Conservation (phyloP, 2,113 vertebrate species). For the Lophius piscatorius region DNA sequence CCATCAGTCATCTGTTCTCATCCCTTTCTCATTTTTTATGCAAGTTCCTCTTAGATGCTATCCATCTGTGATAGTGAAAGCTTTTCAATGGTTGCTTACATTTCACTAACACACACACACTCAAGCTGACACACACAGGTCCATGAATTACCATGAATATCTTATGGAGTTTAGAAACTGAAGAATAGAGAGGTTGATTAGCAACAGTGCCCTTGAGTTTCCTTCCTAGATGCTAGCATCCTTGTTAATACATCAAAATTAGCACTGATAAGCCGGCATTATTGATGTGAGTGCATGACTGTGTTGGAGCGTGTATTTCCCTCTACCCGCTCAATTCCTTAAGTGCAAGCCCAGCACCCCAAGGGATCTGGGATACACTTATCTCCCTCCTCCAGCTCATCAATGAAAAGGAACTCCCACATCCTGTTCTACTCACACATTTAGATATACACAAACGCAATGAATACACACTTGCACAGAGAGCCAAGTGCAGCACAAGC, state of each 20-base stretch:
- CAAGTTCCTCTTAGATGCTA: conserved; percentile 20
- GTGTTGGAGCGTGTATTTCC: background rate
- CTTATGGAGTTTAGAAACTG: conserved; percentile 42
- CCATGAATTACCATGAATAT: conserved; percentile 60
- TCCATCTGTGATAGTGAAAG: conserved; percentile 36
- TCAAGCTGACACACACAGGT: background rate
- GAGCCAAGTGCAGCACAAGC: conserved; percentile 33
- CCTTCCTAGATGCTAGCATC: conserved; percentile 44
- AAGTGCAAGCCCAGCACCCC: conserved; percentile 36
- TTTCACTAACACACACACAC: conserved; percentile 17
- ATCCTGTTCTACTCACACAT: conserved; percentile 28
- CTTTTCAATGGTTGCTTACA: conserved; percentile 20
- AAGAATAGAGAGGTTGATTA: conserved; percentile 42
- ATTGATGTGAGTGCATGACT: background rate
- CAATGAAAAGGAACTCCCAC: conserved; percentile 57
- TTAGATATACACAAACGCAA: conserved; percentile 18
- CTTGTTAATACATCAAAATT: conserved; percentile 62
- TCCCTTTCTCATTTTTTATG: conserved; percentile 23
- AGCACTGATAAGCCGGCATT: conserved; percentile 65
- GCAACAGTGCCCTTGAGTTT: conserved; percentile 42
- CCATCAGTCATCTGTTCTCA: conserved; percentile 10
- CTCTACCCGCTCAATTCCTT: conserved; percentile 14
- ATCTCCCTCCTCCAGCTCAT: conserved; percentile 55
- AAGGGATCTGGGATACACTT: conserved; percentile 58
- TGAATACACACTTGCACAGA: conserved; percentile 17